Conservation (phyloP, 2,888 invertebrate genomes). For the Drosophila neotestacea region DNA sequence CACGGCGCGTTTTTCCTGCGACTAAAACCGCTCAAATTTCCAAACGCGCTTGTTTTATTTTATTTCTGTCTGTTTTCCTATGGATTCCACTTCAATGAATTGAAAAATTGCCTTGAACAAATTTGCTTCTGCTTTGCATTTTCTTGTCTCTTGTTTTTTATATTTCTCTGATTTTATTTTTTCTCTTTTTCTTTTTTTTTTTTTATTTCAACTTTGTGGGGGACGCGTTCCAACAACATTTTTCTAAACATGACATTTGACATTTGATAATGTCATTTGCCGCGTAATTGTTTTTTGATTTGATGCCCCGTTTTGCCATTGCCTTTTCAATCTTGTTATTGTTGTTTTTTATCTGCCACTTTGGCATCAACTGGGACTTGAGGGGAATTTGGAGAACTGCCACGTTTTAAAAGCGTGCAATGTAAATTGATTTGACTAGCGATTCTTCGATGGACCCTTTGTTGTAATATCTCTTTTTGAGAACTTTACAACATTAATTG, state of each 20-base stretch:
- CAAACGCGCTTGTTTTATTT: constrained; percentile 21
- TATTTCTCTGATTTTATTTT: constrained; percentile 2
- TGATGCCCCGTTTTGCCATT: constrained; percentile 59
- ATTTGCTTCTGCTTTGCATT: constrained; percentile 75
- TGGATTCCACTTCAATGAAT: constrained; percentile 81
- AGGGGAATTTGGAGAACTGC: background rate
- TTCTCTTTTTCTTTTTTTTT: constrained; percentile 12
- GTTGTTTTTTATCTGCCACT: constrained; percentile 53
- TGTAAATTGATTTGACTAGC: constrained; percentile 49
- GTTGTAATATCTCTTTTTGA: no score
- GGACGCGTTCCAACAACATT: constrained; percentile 28
- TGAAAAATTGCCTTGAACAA: constrained; percentile 79
- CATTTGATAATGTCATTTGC: constrained; percentile 81
- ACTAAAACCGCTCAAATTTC: constrained; percentile 51
- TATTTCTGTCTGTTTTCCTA: constrained; percentile 49
- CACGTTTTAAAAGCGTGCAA: constrained; percentile 20
- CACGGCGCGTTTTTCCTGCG: constrained; percentile 50
- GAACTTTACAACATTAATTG: background rate
- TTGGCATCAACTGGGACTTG: constrained; percentile 32
- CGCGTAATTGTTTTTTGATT: constrained; percentile 79
- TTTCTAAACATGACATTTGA: constrained; percentile 76
- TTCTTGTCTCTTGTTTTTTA: constrained; percentile 38
- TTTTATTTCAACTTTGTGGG: constrained; percentile 11
- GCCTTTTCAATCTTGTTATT: constrained; percentile 41
- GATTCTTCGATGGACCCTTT: constrained; percentile 18